Percentiles rank a stretch among this genome's conserved stretches.
Evolutionary conservation across 2,888 invertebrate species (phyloP).

Genomic region (Drosophila vallismaia): DNA sequence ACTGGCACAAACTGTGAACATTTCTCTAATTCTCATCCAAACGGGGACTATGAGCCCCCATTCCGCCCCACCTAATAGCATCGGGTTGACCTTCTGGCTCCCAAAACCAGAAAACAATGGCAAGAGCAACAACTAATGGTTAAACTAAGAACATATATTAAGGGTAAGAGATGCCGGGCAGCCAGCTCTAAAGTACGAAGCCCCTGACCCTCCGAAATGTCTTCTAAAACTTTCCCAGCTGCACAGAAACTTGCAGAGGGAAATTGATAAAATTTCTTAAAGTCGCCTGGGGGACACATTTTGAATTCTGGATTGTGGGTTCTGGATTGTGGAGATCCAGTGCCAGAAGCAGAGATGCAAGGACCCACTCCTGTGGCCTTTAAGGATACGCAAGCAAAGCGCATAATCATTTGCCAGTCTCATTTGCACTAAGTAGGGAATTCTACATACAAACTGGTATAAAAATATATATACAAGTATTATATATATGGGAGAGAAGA

Average conservation of each 20-base stretch:
- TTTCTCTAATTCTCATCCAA: constrained; percentile 22
- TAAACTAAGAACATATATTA: constrained; percentile 56
- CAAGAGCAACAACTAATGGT: constrained; percentile 42
- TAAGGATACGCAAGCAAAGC: constrained; percentile 60
- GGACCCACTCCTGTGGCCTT: constrained; percentile 31
- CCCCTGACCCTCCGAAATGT: constrained; percentile 9
- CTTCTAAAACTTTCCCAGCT: constrained; percentile 51
- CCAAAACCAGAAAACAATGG: constrained; percentile 26
- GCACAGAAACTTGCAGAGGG: constrained; percentile 55
- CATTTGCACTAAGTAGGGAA: constrained; percentile 66
- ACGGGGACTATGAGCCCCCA: constrained; percentile 17
- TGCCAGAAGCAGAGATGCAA: constrained; percentile 11
- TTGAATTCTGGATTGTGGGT: constrained; percentile 25
- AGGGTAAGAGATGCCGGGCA: constrained; percentile 36
- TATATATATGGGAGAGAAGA: neutral
- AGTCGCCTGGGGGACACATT: constrained; percentile 55
- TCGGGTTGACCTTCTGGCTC: constrained; percentile 61
- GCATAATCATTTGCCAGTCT: constrained; percentile 78
- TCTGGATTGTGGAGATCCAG: constrained; percentile 36
- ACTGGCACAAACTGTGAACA: constrained; percentile 65
- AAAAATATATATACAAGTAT: neutral
- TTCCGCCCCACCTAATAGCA: constrained; percentile 21
- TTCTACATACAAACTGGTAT: neutral
- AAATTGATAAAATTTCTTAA: constrained; percentile 78
- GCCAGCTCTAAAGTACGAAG: constrained; percentile 32